Conservation (phyloP, 2,797 vertebrate species). For the Enteromius paludinosus region DNA sequence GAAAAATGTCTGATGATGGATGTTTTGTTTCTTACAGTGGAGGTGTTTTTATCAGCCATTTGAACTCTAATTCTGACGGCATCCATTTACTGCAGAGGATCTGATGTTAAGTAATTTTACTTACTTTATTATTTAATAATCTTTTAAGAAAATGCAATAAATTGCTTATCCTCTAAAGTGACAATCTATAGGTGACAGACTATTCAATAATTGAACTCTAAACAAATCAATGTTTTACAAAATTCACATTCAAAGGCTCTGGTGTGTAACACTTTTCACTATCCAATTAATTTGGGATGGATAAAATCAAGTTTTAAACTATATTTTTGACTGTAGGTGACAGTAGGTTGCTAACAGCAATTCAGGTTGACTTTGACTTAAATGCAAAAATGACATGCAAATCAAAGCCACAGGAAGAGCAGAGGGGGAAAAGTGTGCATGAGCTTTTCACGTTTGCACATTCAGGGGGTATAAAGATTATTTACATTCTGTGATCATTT, state of each 20-base stretch:
- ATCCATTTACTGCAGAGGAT: too few relatives aligned
- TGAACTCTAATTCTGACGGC: too few relatives aligned
- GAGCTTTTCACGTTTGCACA: not conserved
- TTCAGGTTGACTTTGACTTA: not conserved
- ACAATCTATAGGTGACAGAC: not conserved
- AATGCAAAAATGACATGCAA: not conserved
- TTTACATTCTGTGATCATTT: conserved; percentile 5
- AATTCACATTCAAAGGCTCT: not conserved
- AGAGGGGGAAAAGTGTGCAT: not conserved
- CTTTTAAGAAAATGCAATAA: not conserved
- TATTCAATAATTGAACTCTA: not conserved
- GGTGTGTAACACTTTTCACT: not conserved
- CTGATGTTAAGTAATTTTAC: too few relatives aligned
- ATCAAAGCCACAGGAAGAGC: not conserved
- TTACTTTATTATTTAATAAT: not conserved
- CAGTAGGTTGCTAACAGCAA: too few relatives aligned
- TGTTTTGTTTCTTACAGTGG: not conserved
- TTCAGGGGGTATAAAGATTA: not conserved
- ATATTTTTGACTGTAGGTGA: too few relatives aligned
- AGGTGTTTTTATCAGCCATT: too few relatives aligned
- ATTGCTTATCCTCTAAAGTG: not conserved
- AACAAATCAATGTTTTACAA: not conserved
- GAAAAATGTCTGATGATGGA: not conserved
- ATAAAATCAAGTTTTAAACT: not conserved
- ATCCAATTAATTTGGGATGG: not conserved